Base-by-base conservation (phyloP, 2,113 vertebrate species). In the Tragelaphus buxtoni region DNA sequence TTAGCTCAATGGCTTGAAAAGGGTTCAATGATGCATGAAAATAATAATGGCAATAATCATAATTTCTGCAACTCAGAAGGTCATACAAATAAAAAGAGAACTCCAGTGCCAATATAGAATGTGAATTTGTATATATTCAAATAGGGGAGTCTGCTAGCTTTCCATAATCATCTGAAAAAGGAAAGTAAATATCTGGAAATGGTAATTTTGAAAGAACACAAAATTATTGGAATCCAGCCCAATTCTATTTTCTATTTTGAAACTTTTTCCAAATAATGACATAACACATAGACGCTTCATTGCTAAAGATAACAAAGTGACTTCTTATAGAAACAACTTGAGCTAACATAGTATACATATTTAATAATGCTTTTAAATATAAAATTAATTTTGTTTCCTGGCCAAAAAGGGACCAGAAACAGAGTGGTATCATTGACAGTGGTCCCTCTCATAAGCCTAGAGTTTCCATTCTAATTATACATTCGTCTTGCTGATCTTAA, bases 31-130 rank as follows among this genome's bases (percentile, higher is more conserved):
- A 90, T 49, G 69, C 76, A 72, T 98, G 88, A 95, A 92, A 80
- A 84, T 83, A 96, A 90, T 76, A 32, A 77, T 72, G 86, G 91
- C 45, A 80, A 86, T 90, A 94, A 83, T 84, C 80, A 95, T 87
- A 88, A 94, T 84, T 86, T 93, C 87, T 77, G 81, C 28, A 85
- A 77, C 39, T 72, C 45, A 47, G 69, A 91, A 92, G 16, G 39
- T 89, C 90, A 96, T 45, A 47, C 45, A 96, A 69, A 91, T 91
- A 95, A 93, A 56, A 51, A 82, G 39, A 91, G 85, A 95, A 72
- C 35, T 60, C 42, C 2, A 88, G 1, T 16, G 28, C 39, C 79
- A 88, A 85, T 65, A 80, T 2, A 72, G 89, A 89, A 81, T 80
- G 47, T 72, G 42, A 92, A 39, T 96, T 86, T 92, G 16, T 39